A percentile compares a stretch with the other conserved stretches of the same genome.
Evolutionary conservation across 2,113 vertebrate genomes (phyloP).

Genomic region (Perccottus glenii): DNA sequence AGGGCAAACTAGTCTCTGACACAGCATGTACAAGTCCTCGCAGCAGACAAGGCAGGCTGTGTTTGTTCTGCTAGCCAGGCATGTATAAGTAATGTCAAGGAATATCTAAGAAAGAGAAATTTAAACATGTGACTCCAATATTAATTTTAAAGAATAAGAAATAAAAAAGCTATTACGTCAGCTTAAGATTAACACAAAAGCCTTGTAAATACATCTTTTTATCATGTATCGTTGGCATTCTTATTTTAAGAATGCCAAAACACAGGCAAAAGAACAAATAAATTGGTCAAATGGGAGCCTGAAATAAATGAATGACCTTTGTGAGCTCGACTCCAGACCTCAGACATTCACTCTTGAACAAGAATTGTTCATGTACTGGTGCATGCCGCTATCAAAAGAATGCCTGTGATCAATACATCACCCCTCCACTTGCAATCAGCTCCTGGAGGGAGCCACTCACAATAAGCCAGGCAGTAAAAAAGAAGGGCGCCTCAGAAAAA

Average conservation of each 20-base stretch:
- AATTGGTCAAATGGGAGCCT: constrained; percentile 24
- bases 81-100: constrained; percentile 66
- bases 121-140: constrained; percentile 44
- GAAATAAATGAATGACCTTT: constrained; percentile 62
- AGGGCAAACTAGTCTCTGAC: constrained; percentile 59
- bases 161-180: background rate
- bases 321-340: constrained; percentile 53
- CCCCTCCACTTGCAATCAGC: constrained; percentile 70
- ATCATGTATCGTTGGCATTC: background rate
- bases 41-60: constrained; percentile 43
- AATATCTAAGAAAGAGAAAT: constrained; percentile 50
- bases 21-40: constrained; percentile 54
- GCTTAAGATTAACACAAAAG: constrained; percentile 14
- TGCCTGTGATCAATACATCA: constrained; percentile 70
- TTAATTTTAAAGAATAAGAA: constrained; percentile 42
- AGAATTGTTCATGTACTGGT: constrained; percentile 54
- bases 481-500: constrained; percentile 3
- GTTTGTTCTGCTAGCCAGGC: constrained; percentile 52
- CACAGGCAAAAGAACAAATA: constrained; percentile 32
- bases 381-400: constrained; percentile 65
- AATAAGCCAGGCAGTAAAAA: constrained; percentile 52
- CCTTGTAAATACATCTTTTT: constrained; percentile 31
- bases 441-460: constrained; percentile 59
- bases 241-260: constrained; percentile 21
- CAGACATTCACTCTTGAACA: constrained; percentile 48